Base-by-base conservation (phyloP, 2,888 invertebrate genomes). In the Carpatolechia fugitivella region DNA sequence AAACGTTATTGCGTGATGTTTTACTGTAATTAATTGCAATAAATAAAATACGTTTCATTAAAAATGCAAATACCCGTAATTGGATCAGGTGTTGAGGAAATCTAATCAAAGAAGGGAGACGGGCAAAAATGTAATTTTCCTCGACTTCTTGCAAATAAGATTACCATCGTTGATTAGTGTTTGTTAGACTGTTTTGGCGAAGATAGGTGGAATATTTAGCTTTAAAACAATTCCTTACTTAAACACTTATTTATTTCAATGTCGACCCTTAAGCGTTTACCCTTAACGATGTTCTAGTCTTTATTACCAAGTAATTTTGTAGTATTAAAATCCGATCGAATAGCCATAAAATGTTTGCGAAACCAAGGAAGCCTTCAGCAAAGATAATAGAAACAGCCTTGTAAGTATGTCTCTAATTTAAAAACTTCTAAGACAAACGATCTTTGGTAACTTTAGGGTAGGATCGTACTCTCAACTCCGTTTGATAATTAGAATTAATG, bases 401-500 rank as follows among this genome's bases (percentile, higher is more conserved):
- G 50, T 18, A n/a, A n/a, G n/a, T n/a, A 35, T 38, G 50, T 36
- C 29, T 38, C 29, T 38, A 50, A 50, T 38, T 50, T 50, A 29
- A 18, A 50, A 41, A 50, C 24, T 50, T 38, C 11, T 29, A 35
- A 53, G 53, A 56, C 46, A 56, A 56, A 56, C 44, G 53, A 36
- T 49, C 31, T 18, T 33, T 40, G 48, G 24, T 14, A 50, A 55
- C 55, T 50, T 51, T 33, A 29, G 29, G 55, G 48, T 46, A 13
- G 16, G 35, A 14, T 14, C 54, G 29, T 38, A 11, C 53, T 60
- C 57, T 54, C 53, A 55, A 54, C 56, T 57, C 24, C 6, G 24
- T 24, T 60, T 62, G 52, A 60, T 63, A 56, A 60, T 60, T 60
- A 51, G 54, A 53, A 56, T 56, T 44, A 53, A 56, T 56, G 53